Percentiles rank a stretch among this genome's conserved stretches.
phyloP scores from a whole-genome alignment of 2,888 invertebrate species.

The Leucoma salicis region DNA sequence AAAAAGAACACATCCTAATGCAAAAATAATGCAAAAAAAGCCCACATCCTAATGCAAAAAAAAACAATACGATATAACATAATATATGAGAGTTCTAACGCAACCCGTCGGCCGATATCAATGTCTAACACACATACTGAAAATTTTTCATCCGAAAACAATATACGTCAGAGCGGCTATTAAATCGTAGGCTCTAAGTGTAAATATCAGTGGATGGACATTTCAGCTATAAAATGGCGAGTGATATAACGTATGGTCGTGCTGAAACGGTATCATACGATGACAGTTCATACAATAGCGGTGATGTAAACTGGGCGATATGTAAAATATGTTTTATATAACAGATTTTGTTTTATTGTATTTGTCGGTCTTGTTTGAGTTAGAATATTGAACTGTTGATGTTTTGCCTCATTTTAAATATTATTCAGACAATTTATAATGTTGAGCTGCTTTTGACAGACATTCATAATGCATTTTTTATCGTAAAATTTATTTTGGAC shows the following conservation, averaged over 20 bases:
- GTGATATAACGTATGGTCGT: slow-evolving; percentile 34
- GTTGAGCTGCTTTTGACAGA: too few relatives aligned
- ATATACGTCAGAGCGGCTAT: slow-evolving; percentile 25
- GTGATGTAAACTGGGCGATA: slow-evolving; percentile 31
- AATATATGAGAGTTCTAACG: slow-evolving; percentile 15
- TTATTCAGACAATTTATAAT: too few relatives aligned
- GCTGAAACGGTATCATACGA: slow-evolving; percentile 26
- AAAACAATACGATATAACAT: background rate
- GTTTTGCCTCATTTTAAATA: too few relatives aligned
- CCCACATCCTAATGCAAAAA: too few relatives aligned
- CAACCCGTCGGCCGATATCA: slow-evolving; percentile 13
- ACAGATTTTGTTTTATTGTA: background rate
- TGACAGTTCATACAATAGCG: slow-evolving; percentile 24
- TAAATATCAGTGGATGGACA: slow-evolving; percentile 32
- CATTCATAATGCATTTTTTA: slow-evolving; percentile 14
- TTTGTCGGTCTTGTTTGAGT: too few relatives aligned
- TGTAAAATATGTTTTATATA: slow-evolving; percentile 25
- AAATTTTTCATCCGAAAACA: slow-evolving; percentile 27
- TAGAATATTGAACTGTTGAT: background rate
- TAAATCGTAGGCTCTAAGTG: slow-evolving; percentile 32
- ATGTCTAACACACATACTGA: slow-evolving; percentile 24
- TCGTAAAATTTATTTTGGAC: slow-evolving; percentile 7
- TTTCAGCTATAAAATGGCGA: slow-evolving; percentile 38
- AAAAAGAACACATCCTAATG: too few relatives aligned
- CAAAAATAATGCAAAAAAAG: background rate